Percentiles rank a stretch among this genome's conserved stretches.
phyloP scores from a whole-genome alignment of 2,888 invertebrate species.

The Lymantria dispar region DNA sequence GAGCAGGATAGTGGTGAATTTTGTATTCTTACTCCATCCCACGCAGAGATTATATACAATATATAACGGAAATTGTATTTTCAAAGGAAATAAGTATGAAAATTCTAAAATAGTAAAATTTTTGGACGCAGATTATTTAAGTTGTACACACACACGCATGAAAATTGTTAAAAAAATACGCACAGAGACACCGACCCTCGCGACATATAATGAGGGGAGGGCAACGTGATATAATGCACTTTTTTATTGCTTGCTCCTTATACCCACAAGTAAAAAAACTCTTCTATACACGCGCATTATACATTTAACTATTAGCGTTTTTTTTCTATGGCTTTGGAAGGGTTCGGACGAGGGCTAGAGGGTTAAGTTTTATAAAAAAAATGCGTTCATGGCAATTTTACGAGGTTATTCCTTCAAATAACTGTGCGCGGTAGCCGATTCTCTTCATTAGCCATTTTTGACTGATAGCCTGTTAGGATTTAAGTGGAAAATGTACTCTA shows the following conservation, averaged over 20 bases:
- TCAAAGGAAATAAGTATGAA: no score
- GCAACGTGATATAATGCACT: slow-evolving; percentile 80
- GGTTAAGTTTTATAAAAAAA: slow-evolving; percentile 76
- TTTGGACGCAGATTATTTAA: neutral
- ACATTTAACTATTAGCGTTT: slow-evolving; percentile 78
- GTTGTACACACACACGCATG: slow-evolving; percentile 8
- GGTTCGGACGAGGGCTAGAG: slow-evolving; percentile 66
- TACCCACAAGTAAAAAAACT: slow-evolving; percentile 77
- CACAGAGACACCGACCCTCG: slow-evolving; percentile 60
- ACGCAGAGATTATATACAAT: no score
- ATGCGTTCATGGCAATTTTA: slow-evolving; percentile 62
- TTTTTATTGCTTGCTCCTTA: slow-evolving; percentile 80
- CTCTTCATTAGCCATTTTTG: slow-evolving; percentile 41
- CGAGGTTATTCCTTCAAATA: slow-evolving; percentile 51
- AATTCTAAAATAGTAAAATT: no score
- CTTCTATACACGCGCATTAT: slow-evolving; percentile 66
- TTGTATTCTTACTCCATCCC: no score
- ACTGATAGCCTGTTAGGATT: no score
- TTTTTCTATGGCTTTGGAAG: slow-evolving; percentile 62
- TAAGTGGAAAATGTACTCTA: no score
- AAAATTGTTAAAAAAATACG: slow-evolving; percentile 34
- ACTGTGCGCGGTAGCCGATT: slow-evolving; percentile 52
- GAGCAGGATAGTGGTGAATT: no score
- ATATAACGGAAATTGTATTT: no score
- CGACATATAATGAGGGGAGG: slow-evolving; percentile 76